Evolutionary conservation across 2,113 vertebrate species (phyloP).

Genomic region (Pantherophis guttatus): DNA sequence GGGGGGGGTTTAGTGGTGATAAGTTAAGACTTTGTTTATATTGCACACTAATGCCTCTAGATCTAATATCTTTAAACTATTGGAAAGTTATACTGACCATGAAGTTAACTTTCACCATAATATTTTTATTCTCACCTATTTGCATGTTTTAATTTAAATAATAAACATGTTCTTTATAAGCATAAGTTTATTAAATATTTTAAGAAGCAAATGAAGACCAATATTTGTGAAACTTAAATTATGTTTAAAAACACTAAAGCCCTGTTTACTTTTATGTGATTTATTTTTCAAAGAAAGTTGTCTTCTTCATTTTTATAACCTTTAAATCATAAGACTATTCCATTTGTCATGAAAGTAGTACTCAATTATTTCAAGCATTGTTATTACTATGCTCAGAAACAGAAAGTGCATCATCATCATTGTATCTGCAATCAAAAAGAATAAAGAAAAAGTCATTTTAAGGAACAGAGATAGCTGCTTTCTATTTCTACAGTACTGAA

Average conservation of each 20-base stretch:
- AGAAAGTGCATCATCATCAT: neutral
- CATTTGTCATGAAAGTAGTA: neutral
- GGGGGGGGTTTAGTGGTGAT: neutral
- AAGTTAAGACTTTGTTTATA: neutral
- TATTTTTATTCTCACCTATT: neutral
- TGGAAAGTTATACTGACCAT: neutral
- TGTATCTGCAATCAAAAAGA: neutral
- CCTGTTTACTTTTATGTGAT: neutral
- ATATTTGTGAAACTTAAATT: neutral
- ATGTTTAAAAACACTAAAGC: slow-evolving; percentile 2
- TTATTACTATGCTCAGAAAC: neutral
- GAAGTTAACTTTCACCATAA: neutral
- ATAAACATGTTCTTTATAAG: neutral
- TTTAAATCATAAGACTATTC: neutral
- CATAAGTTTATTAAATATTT: neutral
- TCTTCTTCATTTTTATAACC: neutral
- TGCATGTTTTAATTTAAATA: neutral
- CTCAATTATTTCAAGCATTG: neutral
- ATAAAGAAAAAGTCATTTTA: neutral
- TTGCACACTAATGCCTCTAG: neutral
- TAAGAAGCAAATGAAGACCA: neutral
- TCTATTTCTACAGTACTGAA: slow-evolving; percentile 7
- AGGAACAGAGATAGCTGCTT: neutral
- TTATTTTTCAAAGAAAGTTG: neutral
- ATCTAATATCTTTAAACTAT: neutral